phyloP scores from a whole-genome alignment of 23 tunicate genomes.

The Aplidium turbinatum region DNA sequence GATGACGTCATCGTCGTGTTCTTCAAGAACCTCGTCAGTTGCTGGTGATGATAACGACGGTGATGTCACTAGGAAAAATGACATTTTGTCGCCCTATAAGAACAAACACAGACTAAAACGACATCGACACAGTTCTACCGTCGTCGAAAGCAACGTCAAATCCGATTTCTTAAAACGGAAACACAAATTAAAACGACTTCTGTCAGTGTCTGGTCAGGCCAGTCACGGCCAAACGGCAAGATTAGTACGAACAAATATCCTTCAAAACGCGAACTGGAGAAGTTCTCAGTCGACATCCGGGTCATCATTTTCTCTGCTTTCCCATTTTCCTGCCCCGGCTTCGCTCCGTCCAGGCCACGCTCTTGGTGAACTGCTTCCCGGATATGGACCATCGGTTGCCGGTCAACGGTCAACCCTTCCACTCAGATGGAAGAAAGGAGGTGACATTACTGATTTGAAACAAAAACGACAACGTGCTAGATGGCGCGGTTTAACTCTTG shows the following conservation, averaged over 20 bases:
- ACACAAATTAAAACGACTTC: constrained; percentile 17
- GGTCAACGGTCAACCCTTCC: constrained; percentile 31
- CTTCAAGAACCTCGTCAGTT: constrained; percentile 27
- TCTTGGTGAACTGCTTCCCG: constrained; percentile 42
- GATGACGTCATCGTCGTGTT: constrained; percentile 28
- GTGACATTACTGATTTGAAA: constrained; percentile 42
- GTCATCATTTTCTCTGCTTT: constrained; percentile 27
- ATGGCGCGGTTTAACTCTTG: constrained; percentile 57
- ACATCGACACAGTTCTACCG: constrained; percentile 27
- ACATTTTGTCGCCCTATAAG: neutral
- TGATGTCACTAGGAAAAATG: constrained; percentile 4
- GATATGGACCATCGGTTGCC: constrained; percentile 34
- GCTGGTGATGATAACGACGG: constrained; percentile 39
- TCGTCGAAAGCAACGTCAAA: constrained; percentile 6
- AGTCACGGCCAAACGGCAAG: neutral
- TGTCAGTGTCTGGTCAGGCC: neutral
- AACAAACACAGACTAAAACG: constrained; percentile 9
- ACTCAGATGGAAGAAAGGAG: constrained; percentile 45
- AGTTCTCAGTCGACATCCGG: neutral
- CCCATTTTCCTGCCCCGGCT: constrained; percentile 54
- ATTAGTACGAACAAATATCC: neutral
- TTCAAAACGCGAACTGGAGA: constrained; percentile 14
- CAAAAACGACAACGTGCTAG: constrained; percentile 56
- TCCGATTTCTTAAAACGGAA: constrained; percentile 22
- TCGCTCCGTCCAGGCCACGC: constrained; percentile 51